These are phyloP conservation scores for Australoheros facetus DNA, from an alignment of 2,797 vertebrate species.

Conservation along the genomic window DNA sequence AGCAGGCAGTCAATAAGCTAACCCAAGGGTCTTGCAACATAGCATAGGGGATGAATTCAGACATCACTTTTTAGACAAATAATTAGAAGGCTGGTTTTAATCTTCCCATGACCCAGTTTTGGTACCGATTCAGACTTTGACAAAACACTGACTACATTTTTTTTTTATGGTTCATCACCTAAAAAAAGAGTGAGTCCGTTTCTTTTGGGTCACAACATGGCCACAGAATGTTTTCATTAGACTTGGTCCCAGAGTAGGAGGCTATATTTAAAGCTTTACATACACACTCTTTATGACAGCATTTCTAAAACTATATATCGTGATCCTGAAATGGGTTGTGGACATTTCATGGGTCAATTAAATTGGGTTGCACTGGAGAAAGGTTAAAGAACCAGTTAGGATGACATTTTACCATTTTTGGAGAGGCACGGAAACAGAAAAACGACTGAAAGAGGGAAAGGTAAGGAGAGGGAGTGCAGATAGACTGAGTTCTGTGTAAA, in stretches of 20 bases:
- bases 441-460: neutral
- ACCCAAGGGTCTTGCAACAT: conserved; percentile 21
- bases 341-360: conserved; percentile 51
- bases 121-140: conserved; percentile 44
- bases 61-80: conserved; percentile 47
- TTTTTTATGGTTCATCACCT: conserved; percentile 35
- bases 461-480: conserved; percentile 19
- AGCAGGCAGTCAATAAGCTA: conserved; percentile 4
- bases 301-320: conserved; percentile 40
- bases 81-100: conserved; percentile 53
- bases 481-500: conserved; percentile 38
- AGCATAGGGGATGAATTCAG: conserved; percentile 41
- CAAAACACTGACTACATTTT: conserved; percentile 40
- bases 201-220: conserved; percentile 55
- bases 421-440: conserved; percentile 31
- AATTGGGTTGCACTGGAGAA: conserved; percentile 26
- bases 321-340: conserved; percentile 32
- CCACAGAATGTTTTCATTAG: conserved; percentile 66
- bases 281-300: conserved; percentile 49
- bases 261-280: conserved; percentile 55
- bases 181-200: conserved; percentile 51
- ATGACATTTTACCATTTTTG: conserved; percentile 41
- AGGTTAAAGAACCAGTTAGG: conserved; percentile 37
- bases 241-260: conserved; percentile 52
- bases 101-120: conserved; percentile 60